Percentiles rank a stretch among this genome's conserved stretches.
These are phyloP conservation scores for Drosophila melanica DNA, from an alignment of 1,140 invertebrate species.

Conservation along the genomic window DNA sequence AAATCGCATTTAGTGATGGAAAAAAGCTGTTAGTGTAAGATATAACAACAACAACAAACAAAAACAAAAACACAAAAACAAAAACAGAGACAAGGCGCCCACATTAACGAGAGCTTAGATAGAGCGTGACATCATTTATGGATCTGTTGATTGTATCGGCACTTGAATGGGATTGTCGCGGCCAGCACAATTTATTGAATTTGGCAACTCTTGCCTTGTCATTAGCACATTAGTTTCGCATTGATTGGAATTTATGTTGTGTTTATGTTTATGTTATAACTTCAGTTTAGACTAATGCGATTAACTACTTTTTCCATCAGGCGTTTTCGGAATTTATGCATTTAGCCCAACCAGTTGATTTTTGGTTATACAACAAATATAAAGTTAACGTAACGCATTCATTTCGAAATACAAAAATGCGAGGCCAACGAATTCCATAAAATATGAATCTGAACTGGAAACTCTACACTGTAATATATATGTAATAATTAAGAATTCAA, in stretches of 20 bases:
- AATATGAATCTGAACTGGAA: too few species aligned
- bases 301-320: slow-evolving; percentile 18
- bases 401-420: not conserved
- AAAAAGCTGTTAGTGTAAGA: slow-evolving; percentile 70
- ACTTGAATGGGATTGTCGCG: slow-evolving; percentile 13
- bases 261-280: slow-evolving; percentile 62
- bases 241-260: slow-evolving; percentile 76
- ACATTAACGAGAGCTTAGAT: slow-evolving; percentile 61
- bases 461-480: too few species aligned
- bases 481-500: not conserved
- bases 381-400: not conserved
- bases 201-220: slow-evolving; percentile 46
- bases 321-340: slow-evolving; percentile 22
- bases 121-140: slow-evolving; percentile 74
- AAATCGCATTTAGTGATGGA: slow-evolving; percentile 47
- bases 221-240: slow-evolving; percentile 52
- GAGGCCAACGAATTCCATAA: not conserved
- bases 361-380: not conserved
- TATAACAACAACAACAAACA: slow-evolving; percentile 26
- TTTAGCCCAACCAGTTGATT: slow-evolving; percentile 20
- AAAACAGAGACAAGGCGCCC: slow-evolving; percentile 30
- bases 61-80: not conserved
- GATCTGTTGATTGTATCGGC: slow-evolving; percentile 14
- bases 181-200: slow-evolving; percentile 41
- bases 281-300: slow-evolving; percentile 58